Conservation (phyloP, 2,888 invertebrate species). For the Pegoplata infirma region DNA sequence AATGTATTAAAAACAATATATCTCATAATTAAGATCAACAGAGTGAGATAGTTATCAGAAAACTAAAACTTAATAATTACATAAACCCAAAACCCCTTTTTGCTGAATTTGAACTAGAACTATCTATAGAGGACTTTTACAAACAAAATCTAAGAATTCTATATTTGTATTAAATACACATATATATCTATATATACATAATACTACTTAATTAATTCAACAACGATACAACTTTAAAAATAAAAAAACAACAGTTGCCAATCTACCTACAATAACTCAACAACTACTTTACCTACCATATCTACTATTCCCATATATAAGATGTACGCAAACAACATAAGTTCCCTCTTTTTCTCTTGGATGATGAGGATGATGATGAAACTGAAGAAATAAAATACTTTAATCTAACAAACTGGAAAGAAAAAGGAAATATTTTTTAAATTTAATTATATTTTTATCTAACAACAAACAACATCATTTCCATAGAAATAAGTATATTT, state of each 20-base stretch:
- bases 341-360: slow-evolving; percentile 3
- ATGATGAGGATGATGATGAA: background rate
- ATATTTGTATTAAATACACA: slow-evolving; percentile 31
- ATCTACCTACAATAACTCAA: slow-evolving; percentile 35
- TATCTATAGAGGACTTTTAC: slow-evolving; percentile 42
- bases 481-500: slow-evolving; percentile 36
- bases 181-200: slow-evolving; percentile 7
- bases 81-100: slow-evolving; percentile 13
- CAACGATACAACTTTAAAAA: slow-evolving; percentile 22
- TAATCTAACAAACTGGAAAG: background rate
- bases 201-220: slow-evolving; percentile 36
- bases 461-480: slow-evolving; percentile 13
- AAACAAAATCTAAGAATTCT: slow-evolving; percentile 41
- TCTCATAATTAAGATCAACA: slow-evolving; percentile 56
- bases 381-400: background rate
- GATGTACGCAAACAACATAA: background rate
- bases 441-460: background rate
- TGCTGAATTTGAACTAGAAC: slow-evolving; percentile 41
- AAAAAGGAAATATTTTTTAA: slow-evolving; percentile 8
- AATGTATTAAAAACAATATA: slow-evolving; percentile 59
- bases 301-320: slow-evolving; percentile 23
- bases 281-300: slow-evolving; percentile 18
- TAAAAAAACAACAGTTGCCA: slow-evolving; percentile 43
- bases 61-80: slow-evolving; percentile 29
- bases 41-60: slow-evolving; percentile 48